These are phyloP conservation scores for Orthosia cruda DNA, from an alignment of 2,888 invertebrate genomes.

Conservation along the genomic window DNA sequence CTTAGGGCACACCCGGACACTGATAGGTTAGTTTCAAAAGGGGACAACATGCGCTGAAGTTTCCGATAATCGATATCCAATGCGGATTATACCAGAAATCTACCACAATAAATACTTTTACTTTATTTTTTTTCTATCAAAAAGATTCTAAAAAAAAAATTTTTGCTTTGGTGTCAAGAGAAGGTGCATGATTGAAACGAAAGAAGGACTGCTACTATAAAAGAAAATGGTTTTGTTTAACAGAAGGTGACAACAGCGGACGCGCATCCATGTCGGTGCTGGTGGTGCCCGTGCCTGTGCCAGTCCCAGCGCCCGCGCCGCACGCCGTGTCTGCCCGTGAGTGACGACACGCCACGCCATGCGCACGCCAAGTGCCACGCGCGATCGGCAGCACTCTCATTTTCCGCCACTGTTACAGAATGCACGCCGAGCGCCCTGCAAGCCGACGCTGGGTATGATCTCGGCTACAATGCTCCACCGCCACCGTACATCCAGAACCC, in stretches of 20 bases:
- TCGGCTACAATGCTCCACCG: neutral
- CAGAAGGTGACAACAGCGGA: constrained; percentile 54
- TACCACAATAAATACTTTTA: too few species aligned
- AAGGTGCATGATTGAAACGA: too few species aligned
- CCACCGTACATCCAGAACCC: neutral
- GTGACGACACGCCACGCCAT: constrained; percentile 15
- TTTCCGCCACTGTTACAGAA: constrained; percentile 31
- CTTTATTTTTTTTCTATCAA: too few species aligned
- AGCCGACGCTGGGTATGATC: neutral
- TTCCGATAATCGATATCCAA: too few species aligned
- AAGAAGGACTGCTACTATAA: too few species aligned
- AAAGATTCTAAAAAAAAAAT: too few species aligned
- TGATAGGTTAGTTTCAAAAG: too few species aligned
- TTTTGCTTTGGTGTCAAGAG: too few species aligned
- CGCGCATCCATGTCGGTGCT: constrained; percentile 71
- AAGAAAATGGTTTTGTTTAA: neutral
- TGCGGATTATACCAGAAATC: too few species aligned
- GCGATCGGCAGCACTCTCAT: neutral
- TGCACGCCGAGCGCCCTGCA: constrained; percentile 22
- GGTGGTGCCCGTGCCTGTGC: constrained; percentile 78
- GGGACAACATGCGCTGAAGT: too few species aligned
- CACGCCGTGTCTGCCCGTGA: constrained; percentile 11
- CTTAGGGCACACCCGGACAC: too few species aligned
- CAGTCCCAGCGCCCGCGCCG: constrained; percentile 47
- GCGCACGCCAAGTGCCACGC: neutral